Evolutionary conservation across 2,113 vertebrate genomes (phyloP).

Genomic region (Stegastes partitus): DNA sequence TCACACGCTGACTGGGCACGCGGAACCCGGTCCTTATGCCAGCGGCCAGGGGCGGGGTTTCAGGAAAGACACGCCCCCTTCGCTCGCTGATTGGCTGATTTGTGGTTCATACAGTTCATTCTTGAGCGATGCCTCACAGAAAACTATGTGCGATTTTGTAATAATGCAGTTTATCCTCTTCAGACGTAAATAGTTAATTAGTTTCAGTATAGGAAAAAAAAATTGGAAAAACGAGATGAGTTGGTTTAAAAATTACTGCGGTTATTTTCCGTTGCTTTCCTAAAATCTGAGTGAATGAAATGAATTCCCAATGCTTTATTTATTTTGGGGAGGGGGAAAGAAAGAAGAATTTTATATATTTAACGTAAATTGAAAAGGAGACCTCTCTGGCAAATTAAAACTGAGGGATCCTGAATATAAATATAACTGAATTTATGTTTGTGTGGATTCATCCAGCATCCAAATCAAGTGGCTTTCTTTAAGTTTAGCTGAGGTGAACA

Average conservation of each 20-base stretch:
- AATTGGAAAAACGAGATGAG: no score
- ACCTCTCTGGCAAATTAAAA: no score
- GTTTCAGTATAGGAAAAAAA: conserved; percentile 18
- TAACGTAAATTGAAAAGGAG: no score
- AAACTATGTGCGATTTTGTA: conserved; percentile 10
- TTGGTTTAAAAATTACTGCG: not conserved
- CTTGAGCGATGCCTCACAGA: conserved; percentile 14
- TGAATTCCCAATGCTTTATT: not conserved
- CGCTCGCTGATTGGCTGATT: conserved; percentile 47
- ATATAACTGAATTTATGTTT: no score
- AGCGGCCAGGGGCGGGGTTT: conserved; percentile 18
- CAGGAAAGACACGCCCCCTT: not conserved
- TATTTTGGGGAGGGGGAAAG: no score
- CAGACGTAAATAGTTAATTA: not conserved
- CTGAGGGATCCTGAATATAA: no score
- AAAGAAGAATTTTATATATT: no score
- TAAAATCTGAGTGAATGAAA: not conserved
- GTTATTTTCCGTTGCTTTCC: conserved; percentile 16
- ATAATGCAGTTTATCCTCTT: not conserved
- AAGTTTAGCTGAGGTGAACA: no score
- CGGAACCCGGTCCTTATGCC: conserved; percentile 2
- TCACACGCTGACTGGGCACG: not conserved
- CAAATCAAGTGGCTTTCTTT: no score
- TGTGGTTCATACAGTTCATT: not conserved
- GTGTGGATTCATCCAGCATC: no score